Evolutionary conservation across 2,888 invertebrate species (phyloP), one percentile per base, ranked within the genome.

Genomic region (Caenorhabditis sp.): DNA sequence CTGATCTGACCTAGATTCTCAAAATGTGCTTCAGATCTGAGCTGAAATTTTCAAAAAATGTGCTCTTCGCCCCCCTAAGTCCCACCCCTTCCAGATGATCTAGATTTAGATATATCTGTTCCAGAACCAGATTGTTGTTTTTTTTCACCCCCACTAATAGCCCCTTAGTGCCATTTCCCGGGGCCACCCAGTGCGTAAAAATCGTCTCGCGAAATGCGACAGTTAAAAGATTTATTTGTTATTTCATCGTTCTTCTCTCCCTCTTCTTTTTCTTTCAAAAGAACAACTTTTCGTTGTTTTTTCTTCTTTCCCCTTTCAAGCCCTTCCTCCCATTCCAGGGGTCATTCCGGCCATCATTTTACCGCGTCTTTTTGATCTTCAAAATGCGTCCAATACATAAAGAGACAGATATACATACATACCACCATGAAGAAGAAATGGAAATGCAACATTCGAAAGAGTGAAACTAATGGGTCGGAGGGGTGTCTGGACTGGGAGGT

Each of bases 151-250:
- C 44, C 6, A 8, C 26, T 31, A 68, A 49, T 24, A 51, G 31
- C 68, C 49, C 51, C 51, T 22, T 68, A 38, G 54, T 61, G 63
- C 56, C 74, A 28, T 58, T 58, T 24, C n/a, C 38, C 24, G 22
- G 49, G 68, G 47, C 35, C 76, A 16, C 68, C 68, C 76, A 76
- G 76, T 76, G 59, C 68, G 68, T 76, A 58, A 75, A 38, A 74
- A 74, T 74, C 75, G 64, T 49, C 12, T n/a, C 10, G 26, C 66
- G 44, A 49, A 77, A 77, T 61, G 68, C 61, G 76, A 69, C 76
- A 77, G 76, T 77, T 77, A 77, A 77, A 77, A 77, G 76, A 77
- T 77, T 77, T 69, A 77, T 77, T 61, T 77, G 76, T 69, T 77
- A 66, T 66, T 59, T 77, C 54, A 54, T 63, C 26, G 51, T 64